These are phyloP conservation scores for Endomychus coccineus DNA, from an alignment of 2,888 invertebrate species.

Conservation along the genomic window DNA sequence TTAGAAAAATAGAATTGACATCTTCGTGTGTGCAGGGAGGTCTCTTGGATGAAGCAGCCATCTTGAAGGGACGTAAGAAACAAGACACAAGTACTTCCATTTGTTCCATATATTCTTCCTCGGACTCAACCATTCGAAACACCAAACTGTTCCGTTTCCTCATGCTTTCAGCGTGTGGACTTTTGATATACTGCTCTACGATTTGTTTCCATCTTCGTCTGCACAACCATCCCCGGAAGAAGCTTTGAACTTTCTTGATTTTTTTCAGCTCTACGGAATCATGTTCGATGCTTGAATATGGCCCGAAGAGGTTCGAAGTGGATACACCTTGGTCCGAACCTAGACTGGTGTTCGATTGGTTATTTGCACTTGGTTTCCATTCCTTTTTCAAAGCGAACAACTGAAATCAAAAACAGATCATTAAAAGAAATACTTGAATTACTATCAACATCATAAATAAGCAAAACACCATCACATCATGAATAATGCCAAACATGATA, in stretches of 20 bases:
- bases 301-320: slow-evolving; percentile 29
- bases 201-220: slow-evolving; percentile 90
- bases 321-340: slow-evolving; percentile 29
- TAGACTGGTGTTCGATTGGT: slow-evolving; percentile 34
- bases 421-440: too few species aligned
- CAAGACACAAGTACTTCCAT: slow-evolving; percentile 79
- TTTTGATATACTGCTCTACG: slow-evolving; percentile 89
- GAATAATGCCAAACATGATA: too few species aligned
- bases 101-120: slow-evolving; percentile 88
- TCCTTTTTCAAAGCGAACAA: slow-evolving; percentile 75
- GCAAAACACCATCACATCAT: too few species aligned
- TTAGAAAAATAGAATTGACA: slow-evolving; percentile 88
- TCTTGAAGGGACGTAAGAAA: slow-evolving; percentile 82
- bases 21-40: slow-evolving; percentile 91
- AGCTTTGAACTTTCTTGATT: slow-evolving; percentile 85
- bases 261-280: slow-evolving; percentile 74
- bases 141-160: slow-evolving; percentile 82
- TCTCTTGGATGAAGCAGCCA: slow-evolving; percentile 90
- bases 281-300: slow-evolving; percentile 36
- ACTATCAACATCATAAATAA: too few species aligned
- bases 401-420: slow-evolving; percentile 53
- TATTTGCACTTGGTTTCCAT: slow-evolving; percentile 51
- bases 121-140: slow-evolving; percentile 87
- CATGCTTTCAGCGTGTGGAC: slow-evolving; percentile 91
- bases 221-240: slow-evolving; percentile 90